Evolutionary conservation across 2,113 vertebrate genomes (phyloP), one percentile per base, ranked within the genome.

Genomic region (Chaetops frenatus): DNA sequence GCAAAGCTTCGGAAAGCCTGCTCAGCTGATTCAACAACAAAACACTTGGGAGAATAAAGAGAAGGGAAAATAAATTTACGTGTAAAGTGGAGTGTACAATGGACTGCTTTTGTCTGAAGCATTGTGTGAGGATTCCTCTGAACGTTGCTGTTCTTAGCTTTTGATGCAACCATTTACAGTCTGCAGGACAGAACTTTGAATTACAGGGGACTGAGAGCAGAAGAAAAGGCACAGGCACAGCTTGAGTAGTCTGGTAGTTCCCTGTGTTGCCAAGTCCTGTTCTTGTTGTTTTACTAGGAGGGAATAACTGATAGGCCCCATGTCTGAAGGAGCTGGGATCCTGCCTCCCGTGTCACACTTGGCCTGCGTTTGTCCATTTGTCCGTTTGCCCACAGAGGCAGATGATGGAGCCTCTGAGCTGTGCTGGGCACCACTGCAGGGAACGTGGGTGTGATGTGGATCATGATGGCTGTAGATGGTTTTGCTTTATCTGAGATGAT

Each of bases 291-390:
- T 16, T 27, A 0, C 33, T 14, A 2, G 23, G 16, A 31, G 14
- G 33, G 23, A 42, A 6, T 22, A 20, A 1, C 23, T 48, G 65
- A 12, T 5, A 7, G 38, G 7, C 12, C 3, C 0, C 8, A 17
- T 31, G 25, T 48, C 15, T 60, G 71, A 13, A 40, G 56, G 51
- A 51, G 60, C 0, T 18, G 18, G 33, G 44, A 9, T 31, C 5
- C 36, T 72, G 12, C 65, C 33, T 56, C 18, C 28, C 0, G 0
- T 29, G 24, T 29, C 2, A 0, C 3, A 0, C 27, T 38, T 27
- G 44, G 7, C 36, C 1, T 2, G 1, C 11, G 3, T 27, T 20
- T 62, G 45, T 50, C 57, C 7, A 2, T 12, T 50, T 45, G 27
- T 28, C 21, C 23, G 0, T 80, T 53, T 61, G 31, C 27, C 40